Percentiles rank a stretch among this genome's conserved stretches.
Evolutionary conservation across 2,113 vertebrate genomes (phyloP).

Genomic region (Thunnus maccoyii): DNA sequence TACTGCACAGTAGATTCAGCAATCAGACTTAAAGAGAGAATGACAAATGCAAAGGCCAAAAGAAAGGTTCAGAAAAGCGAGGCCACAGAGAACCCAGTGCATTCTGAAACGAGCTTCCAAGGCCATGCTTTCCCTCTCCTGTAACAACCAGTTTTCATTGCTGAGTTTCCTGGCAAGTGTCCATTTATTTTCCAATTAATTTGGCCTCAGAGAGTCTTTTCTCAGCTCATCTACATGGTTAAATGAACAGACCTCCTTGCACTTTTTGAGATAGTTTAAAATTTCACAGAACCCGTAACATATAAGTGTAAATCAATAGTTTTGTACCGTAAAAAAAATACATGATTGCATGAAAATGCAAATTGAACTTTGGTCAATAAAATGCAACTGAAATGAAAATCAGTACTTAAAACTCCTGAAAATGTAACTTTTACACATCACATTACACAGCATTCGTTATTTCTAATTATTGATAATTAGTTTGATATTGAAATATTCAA

Average conservation of each 20-base stretch:
- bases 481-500: constrained; percentile 4
- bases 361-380: neutral
- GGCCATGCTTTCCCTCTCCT: constrained; percentile 65
- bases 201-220: constrained; percentile 78
- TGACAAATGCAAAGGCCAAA: constrained; percentile 59
- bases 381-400: constrained; percentile 21
- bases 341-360: neutral
- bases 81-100: constrained; percentile 57
- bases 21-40: constrained; percentile 51
- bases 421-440: neutral
- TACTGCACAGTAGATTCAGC: constrained; percentile 23
- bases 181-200: constrained; percentile 84
- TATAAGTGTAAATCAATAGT: constrained; percentile 51
- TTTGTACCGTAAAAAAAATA: constrained; percentile 27
- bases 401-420: neutral
- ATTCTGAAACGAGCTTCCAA: constrained; percentile 60
- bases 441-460: neutral
- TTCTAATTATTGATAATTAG: constrained; percentile 1
- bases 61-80: constrained; percentile 50
- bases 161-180: constrained; percentile 77
- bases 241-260: constrained; percentile 72
- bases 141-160: constrained; percentile 68
- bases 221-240: constrained; percentile 71
- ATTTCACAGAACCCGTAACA: constrained; percentile 45
- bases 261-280: constrained; percentile 64